Percentiles rank a stretch among this genome's conserved stretches.
Evolutionary conservation across 2,888 invertebrate genomes (phyloP).

Genomic region (Hartigia nigra): DNA sequence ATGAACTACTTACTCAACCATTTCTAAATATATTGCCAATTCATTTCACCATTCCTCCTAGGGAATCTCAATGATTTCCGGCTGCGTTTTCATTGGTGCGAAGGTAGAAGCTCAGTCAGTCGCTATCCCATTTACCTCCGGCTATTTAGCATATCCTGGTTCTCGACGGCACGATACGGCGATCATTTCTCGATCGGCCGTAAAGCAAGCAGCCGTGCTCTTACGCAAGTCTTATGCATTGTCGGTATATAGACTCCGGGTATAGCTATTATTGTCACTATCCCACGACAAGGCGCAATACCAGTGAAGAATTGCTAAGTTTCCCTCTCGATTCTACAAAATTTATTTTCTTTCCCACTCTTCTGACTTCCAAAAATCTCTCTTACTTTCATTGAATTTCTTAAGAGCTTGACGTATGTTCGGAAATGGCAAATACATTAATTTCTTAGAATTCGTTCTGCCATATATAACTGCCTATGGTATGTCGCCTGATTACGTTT

Average conservation of each 20-base stretch:
- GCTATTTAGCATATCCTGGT: slow-evolving; percentile 34
- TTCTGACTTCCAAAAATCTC: neutral
- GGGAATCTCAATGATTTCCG: slow-evolving; percentile 34
- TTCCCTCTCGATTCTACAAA: neutral
- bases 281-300: neutral
- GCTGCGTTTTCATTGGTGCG: neutral
- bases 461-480: neutral
- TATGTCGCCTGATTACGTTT: neutral
- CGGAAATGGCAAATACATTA: neutral
- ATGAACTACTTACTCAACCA: neutral
- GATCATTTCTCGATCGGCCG: slow-evolving; percentile 35
- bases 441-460: neutral
- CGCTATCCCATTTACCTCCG: neutral
- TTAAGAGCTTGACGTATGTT: neutral
- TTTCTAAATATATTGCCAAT: neutral
- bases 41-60: neutral
- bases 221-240: slow-evolving; percentile 34
- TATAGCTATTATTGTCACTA: neutral
- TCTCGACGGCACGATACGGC: slow-evolving; percentile 28
- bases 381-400: neutral
- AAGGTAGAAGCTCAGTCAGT: neutral
- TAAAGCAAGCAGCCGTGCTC: slow-evolving; percentile 30
- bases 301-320: neutral
- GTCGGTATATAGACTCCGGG: slow-evolving; percentile 16
- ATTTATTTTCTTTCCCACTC: neutral